Conservation (phyloP, 2,888 invertebrate genomes). For the Ennomos quercinarius region DNA sequence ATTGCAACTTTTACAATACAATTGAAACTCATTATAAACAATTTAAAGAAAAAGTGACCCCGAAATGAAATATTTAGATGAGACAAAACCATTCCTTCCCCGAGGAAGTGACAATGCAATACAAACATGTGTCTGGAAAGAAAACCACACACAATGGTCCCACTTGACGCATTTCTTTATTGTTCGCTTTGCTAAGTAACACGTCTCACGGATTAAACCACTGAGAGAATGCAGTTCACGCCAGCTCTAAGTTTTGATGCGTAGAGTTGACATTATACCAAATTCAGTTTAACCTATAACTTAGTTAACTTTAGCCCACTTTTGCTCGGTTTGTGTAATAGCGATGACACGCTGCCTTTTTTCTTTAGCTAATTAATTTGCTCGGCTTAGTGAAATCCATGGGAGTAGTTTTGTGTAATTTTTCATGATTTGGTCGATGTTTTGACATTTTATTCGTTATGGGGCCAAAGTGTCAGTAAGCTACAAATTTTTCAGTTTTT, state of each 20-base stretch:
- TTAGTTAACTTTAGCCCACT: constrained; percentile 59
- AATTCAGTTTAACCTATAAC: constrained; percentile 27
- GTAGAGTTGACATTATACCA: constrained; percentile 23
- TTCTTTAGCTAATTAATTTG: constrained; percentile 69
- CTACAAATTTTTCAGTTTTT: too few species aligned
- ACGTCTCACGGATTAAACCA: constrained; percentile 55
- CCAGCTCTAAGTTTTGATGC: background rate
- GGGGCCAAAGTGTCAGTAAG: background rate
- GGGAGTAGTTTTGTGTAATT: constrained; percentile 37
- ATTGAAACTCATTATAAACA: constrained; percentile 4
- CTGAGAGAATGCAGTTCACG: constrained; percentile 17
- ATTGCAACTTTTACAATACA: constrained; percentile 7
- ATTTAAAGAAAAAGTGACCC: constrained; percentile 35
- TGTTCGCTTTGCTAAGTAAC: constrained; percentile 55
- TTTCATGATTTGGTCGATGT: constrained; percentile 23
- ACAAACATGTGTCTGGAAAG: constrained; percentile 51
- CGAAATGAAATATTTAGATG: constrained; percentile 30
- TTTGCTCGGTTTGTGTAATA: constrained; percentile 49
- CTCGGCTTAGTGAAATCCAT: constrained; percentile 69
- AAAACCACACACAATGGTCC: constrained; percentile 47
- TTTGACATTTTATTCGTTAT: constrained; percentile 9
- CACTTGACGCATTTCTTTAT: constrained; percentile 55
- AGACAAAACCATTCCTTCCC: constrained; percentile 35
- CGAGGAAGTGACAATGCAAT: constrained; percentile 52
- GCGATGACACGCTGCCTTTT: constrained; percentile 67